These are phyloP conservation scores for Semicossyphus pulcher DNA, from an alignment of 2,113 vertebrate genomes.

Conservation along the genomic window DNA sequence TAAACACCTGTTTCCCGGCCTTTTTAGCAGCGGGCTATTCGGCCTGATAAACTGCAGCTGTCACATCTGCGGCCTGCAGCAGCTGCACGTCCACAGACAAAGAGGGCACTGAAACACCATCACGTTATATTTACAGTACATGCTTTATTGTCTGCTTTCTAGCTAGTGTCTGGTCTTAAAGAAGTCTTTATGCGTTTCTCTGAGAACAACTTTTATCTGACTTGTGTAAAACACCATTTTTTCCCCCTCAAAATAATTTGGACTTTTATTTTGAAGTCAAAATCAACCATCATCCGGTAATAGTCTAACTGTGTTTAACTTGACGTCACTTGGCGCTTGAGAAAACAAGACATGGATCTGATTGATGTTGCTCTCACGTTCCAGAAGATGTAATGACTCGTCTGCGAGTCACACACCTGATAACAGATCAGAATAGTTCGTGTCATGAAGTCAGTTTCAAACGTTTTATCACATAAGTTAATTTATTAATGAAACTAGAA, in stretches of 20 bases:
- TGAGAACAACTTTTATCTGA: not conserved
- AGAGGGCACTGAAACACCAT: not conserved
- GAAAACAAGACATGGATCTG: slow-evolving; percentile 65
- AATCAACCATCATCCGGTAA: not conserved
- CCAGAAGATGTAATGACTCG: not conserved
- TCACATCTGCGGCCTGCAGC: not conserved
- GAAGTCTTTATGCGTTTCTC: not conserved
- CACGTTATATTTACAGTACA: not conserved
- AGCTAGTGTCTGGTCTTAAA: fast-evolving
- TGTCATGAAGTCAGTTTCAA: too few species aligned
- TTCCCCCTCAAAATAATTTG: fast-evolving
- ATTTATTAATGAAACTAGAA: too few species aligned
- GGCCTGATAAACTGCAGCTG: slow-evolving; percentile 38
- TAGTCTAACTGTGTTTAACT: not conserved
- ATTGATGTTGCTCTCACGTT: not conserved
- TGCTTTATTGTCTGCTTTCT: not conserved
- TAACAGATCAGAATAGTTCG: too few species aligned
- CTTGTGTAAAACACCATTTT: fast-evolving
- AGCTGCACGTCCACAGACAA: not conserved
- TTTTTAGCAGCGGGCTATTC: slow-evolving; percentile 11
- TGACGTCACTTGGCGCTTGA: not conserved
- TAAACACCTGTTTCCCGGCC: slow-evolving; percentile 14
- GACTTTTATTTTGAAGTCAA: slow-evolving; percentile 50
- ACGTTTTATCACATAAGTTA: too few species aligned
- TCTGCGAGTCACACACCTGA: too few species aligned